Conservation (phyloP, 2,888 invertebrate genomes). For the Uloborus plumipes region DNA sequence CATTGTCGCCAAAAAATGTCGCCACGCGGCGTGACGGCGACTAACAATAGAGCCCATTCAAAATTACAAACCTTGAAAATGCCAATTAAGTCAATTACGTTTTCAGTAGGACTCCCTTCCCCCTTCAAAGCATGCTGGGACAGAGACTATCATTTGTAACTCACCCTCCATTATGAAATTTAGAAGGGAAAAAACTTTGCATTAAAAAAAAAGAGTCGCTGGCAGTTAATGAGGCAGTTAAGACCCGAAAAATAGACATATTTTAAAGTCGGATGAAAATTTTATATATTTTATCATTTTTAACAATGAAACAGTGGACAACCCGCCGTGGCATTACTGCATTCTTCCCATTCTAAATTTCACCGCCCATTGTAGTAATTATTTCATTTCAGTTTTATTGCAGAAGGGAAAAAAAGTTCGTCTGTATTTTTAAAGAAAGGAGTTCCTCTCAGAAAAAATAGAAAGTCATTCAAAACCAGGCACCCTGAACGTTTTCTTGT, state of each 20-base stretch:
- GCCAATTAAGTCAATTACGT: conserved; percentile 63
- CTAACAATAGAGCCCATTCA: conserved; percentile 57
- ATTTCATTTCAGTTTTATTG: conserved; percentile 43
- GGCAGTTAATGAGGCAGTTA: conserved; percentile 56
- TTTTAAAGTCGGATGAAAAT: conserved; percentile 52
- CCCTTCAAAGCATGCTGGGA: neutral
- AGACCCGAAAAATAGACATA: conserved; percentile 46
- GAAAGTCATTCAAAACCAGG: conserved; percentile 33
- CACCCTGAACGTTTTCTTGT: conserved; percentile 38
- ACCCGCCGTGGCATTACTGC: conserved; percentile 11
- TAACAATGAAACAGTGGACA: conserved; percentile 25
- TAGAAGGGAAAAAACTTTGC: conserved; percentile 3
- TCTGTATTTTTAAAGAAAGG: conserved; percentile 7
- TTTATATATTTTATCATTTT: conserved; percentile 43
- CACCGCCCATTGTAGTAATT: conserved; percentile 19
- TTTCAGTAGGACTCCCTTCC: neutral
- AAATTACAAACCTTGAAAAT: conserved; percentile 62
- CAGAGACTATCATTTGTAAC: conserved; percentile 44
- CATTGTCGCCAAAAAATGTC: conserved; percentile 63
- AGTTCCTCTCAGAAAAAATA: neutral
- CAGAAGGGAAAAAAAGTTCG: conserved; percentile 3
- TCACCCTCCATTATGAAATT: conserved; percentile 22
- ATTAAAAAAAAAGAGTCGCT: neutral
- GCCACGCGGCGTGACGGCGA: conserved; percentile 55
- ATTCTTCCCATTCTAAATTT: neutral